Percentiles rank a stretch among this genome's conserved stretches.
These are phyloP conservation scores for Gymnogyps californianus DNA, from an alignment of 2,113 vertebrate genomes.

Conservation along the genomic window DNA sequence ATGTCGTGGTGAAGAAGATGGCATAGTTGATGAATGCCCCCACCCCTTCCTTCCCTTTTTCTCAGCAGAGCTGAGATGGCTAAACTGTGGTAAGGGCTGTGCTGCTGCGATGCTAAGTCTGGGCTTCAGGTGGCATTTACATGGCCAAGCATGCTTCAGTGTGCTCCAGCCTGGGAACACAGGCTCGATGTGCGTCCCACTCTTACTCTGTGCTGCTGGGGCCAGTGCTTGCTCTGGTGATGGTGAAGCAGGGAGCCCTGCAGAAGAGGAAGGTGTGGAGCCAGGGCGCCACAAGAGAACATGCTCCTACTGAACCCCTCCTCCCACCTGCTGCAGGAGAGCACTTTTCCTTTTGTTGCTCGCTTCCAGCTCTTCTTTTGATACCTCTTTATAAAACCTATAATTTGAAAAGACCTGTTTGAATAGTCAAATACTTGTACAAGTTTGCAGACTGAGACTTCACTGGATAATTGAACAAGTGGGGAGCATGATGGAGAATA, in stretches of 20 bases:
- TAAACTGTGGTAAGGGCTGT: background rate
- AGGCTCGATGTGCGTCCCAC: fast-evolving
- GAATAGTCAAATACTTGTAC: background rate
- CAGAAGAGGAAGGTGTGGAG: background rate
- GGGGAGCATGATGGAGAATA: background rate
- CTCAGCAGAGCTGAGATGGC: background rate
- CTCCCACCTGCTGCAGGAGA: background rate
- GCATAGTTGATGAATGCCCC: background rate
- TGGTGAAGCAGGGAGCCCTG: background rate
- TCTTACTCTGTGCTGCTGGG: background rate
- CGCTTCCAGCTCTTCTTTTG: background rate
- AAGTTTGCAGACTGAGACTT: background rate
- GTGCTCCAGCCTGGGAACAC: background rate
- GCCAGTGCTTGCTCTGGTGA: fast-evolving
- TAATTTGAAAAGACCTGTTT: background rate
- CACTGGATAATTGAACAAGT: background rate
- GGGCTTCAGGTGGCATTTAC: background rate
- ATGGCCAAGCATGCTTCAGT: fast-evolving
- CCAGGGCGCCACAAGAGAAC: background rate
- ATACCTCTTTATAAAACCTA: background rate
- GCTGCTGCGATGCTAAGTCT: fast-evolving
- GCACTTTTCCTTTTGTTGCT: background rate
- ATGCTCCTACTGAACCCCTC: background rate
- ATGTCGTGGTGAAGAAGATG: background rate
- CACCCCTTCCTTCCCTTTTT: constrained; percentile 53